Percentiles rank a stretch among this genome's conserved stretches.
Evolutionary conservation across 37 sponge, comb jelly and placozoan species (phyloP).

Genomic region (Aphrocallistes beatrix): DNA sequence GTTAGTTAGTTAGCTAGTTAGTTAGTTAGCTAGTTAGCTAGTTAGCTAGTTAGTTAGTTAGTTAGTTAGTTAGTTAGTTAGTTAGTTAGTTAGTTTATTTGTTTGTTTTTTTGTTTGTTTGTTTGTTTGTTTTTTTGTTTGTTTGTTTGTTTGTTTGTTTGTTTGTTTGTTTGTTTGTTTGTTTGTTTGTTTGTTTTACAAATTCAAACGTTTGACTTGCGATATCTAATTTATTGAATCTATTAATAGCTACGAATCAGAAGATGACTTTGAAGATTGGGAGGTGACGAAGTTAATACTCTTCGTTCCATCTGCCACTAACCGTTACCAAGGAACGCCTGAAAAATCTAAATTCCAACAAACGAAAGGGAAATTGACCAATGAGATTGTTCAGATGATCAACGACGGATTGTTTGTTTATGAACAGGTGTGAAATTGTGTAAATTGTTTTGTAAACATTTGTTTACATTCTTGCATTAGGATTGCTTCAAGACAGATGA

Average conservation of each 20-base stretch:
- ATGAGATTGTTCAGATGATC: slow-evolving; percentile 72
- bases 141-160: too few relatives aligned
- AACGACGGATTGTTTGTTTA: slow-evolving; percentile 90
- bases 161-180: too few relatives aligned
- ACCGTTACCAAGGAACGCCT: neutral
- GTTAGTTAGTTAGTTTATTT: neutral
- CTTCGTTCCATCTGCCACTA: neutral
- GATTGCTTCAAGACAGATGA: neutral
- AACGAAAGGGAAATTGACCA: slow-evolving; percentile 36
- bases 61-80: neutral
- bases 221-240: neutral
- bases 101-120: neutral
- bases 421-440: slow-evolving; percentile 42
- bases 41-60: neutral
- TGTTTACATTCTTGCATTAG: neutral
- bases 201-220: too few relatives aligned
- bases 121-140: too few relatives aligned
- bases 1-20: neutral
- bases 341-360: neutral
- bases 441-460: neutral
- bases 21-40: neutral
- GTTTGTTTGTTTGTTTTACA: too few relatives aligned
- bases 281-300: neutral
- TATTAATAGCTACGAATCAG: neutral
- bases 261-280: slow-evolving; percentile 8